These are phyloP conservation scores for Labrus mixtus DNA, from an alignment of 2,113 vertebrate species.

Conservation along the genomic window DNA sequence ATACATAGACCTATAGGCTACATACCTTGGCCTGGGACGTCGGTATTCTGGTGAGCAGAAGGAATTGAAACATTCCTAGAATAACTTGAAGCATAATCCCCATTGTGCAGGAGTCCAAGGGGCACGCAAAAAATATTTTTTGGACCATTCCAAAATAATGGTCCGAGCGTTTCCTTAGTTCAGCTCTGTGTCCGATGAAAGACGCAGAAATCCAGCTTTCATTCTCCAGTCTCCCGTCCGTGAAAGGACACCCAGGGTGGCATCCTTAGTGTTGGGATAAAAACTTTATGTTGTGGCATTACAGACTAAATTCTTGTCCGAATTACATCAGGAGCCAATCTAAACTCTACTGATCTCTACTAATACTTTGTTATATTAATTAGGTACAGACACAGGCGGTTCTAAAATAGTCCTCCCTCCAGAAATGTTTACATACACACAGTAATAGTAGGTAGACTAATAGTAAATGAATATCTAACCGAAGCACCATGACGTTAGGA, in stretches of 20 bases:
- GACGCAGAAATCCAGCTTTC: constrained; percentile 57
- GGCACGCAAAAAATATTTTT: constrained; percentile 59
- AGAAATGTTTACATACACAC: background rate
- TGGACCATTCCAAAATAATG: constrained; percentile 59
- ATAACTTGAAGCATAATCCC: constrained; percentile 87
- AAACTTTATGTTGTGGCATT: constrained; percentile 58
- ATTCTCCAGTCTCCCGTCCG: constrained; percentile 65
- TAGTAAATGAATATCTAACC: background rate
- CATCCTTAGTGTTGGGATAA: constrained; percentile 54
- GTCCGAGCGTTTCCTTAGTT: constrained; percentile 18
- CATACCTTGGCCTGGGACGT: constrained; percentile 84
- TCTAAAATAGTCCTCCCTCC: background rate
- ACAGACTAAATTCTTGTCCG: background rate
- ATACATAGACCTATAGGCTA: constrained; percentile 33
- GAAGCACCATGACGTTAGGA: background rate
- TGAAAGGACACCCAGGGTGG: constrained; percentile 62
- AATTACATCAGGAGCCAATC: background rate
- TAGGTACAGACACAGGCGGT: background rate
- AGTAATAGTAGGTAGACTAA: background rate
- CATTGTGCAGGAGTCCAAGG: constrained; percentile 82
- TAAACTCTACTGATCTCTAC: background rate
- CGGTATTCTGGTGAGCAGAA: constrained; percentile 84
- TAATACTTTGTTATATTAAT: constrained; percentile 20
- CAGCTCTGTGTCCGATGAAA: constrained; percentile 49
- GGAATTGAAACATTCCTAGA: constrained; percentile 88